Evolutionary conservation across 2,888 invertebrate genomes (phyloP).

Genomic region (Lithodes maja): DNA sequence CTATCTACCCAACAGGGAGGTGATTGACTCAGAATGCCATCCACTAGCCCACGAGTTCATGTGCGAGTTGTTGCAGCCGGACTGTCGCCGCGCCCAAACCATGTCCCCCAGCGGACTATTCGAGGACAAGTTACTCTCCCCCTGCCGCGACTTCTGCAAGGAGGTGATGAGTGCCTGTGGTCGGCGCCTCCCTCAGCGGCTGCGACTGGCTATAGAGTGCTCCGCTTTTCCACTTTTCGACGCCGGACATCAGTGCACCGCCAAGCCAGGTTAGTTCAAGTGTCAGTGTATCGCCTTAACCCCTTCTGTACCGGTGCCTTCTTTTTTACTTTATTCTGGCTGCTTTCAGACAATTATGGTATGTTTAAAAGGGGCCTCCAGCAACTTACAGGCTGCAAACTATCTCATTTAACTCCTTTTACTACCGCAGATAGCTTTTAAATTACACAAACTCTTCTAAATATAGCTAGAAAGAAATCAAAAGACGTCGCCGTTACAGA

Average conservation of each 20-base stretch:
- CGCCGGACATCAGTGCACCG: slow-evolving; percentile 61
- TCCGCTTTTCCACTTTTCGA: slow-evolving; percentile 56
- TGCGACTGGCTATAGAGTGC: slow-evolving; percentile 58
- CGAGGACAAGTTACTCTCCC: slow-evolving; percentile 73
- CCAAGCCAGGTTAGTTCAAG: slow-evolving; percentile 65
- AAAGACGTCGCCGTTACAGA: too few relatives aligned
- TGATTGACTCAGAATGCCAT: slow-evolving; percentile 94
- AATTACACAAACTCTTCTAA: too few relatives aligned
- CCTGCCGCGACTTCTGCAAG: slow-evolving; percentile 89
- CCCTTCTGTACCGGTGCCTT: too few relatives aligned
- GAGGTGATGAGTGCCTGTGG: slow-evolving; percentile 90
- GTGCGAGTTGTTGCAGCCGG: slow-evolving; percentile 89
- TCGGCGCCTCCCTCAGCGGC: slow-evolving; percentile 71
- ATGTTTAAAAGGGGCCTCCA: too few relatives aligned
- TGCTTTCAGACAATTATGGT: too few relatives aligned
- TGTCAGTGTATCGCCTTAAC: background rate
- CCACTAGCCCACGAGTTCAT: slow-evolving; percentile 91
- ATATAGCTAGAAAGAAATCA: too few relatives aligned
- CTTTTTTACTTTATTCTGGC: too few relatives aligned
- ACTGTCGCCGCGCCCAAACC: slow-evolving; percentile 77
- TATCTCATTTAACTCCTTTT: too few relatives aligned
- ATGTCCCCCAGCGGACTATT: slow-evolving; percentile 57
- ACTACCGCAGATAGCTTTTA: too few relatives aligned
- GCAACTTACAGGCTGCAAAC: too few relatives aligned
- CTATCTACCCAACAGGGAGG: too few relatives aligned